Conservation (phyloP, 2,113 vertebrate genomes). For the Xiphorhynchus elegans region DNA sequence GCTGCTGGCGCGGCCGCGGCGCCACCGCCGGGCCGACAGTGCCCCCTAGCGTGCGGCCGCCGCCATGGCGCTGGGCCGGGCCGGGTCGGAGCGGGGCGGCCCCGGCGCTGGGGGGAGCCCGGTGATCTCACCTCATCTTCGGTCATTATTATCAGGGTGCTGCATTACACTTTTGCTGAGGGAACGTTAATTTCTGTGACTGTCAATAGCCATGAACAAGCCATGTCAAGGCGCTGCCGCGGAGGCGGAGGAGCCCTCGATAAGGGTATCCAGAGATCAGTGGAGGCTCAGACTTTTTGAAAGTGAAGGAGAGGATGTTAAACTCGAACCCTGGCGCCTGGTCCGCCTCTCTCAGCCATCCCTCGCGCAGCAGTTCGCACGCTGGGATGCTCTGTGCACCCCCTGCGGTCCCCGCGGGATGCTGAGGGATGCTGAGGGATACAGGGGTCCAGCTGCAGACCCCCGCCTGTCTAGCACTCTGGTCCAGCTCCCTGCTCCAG, state of each 20-base stretch:
- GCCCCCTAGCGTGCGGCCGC: not conserved
- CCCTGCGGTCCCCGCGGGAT: not conserved
- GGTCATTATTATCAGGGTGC: not conserved
- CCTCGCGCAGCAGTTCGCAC: accelerated
- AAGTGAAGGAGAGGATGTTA: not conserved
- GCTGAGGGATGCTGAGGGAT: not conserved
- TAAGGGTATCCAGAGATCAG: not conserved
- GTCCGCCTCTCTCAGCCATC: too few relatives aligned
- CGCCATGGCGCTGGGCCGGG: not conserved
- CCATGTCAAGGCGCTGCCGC: not conserved
- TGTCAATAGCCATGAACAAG: not conserved
- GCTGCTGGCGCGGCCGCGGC: accelerated
- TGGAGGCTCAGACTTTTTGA: not conserved
- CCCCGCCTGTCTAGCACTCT: accelerated
- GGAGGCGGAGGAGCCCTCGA: not conserved
- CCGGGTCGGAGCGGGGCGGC: accelerated
- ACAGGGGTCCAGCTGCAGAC: not conserved
- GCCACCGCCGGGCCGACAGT: constrained; percentile 51
- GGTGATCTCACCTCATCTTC: not conserved
- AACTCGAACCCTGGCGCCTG: accelerated
- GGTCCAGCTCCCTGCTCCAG: too few relatives aligned
- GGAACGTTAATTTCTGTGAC: not conserved
- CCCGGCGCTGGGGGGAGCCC: accelerated
- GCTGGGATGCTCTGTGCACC: not conserved
- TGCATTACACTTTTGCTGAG: not conserved